A percentile compares a stretch with the other conserved stretches of the same genome.
phyloP scores from a whole-genome alignment of 2,888 invertebrate genomes.

The Chrysolina oricalcia region DNA sequence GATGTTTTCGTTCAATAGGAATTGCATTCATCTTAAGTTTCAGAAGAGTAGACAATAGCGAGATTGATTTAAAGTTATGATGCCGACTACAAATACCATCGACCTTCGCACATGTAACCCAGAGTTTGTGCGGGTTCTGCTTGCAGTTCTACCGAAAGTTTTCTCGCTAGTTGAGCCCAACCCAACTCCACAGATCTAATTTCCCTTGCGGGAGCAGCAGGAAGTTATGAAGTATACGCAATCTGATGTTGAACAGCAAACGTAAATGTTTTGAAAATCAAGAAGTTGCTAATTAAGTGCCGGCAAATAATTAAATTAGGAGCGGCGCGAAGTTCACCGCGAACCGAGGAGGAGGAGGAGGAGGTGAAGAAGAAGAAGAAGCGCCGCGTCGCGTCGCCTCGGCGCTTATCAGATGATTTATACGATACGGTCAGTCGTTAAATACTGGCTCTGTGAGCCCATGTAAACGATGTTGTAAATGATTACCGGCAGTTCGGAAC shows the following conservation, averaged over 20 bases:
- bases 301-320: slow-evolving; percentile 65
- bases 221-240: slow-evolving; percentile 18
- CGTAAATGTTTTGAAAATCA: slow-evolving; percentile 57
- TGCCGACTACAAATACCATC: not conserved
- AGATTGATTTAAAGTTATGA: no score
- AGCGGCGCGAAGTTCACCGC: slow-evolving; percentile 62
- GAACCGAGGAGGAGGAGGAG: slow-evolving; percentile 58
- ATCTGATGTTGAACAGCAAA: slow-evolving; percentile 33
- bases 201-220: slow-evolving; percentile 14
- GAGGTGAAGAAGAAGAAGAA: slow-evolving; percentile 57
- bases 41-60: no score
- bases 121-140: not conserved
- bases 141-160: not conserved
- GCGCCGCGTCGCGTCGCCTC: slow-evolving; percentile 49
- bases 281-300: slow-evolving; percentile 65
- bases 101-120: not conserved
- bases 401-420: slow-evolving; percentile 66
- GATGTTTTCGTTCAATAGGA: no score
- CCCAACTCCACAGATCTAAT: not conserved
- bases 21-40: no score
- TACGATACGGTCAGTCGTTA: slow-evolving; percentile 64
- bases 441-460: slow-evolving; percentile 62
- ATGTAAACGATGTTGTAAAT: slow-evolving; percentile 63
- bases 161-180: not conserved
- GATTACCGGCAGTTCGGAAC: slow-evolving; percentile 57